These are phyloP conservation scores for Lamellibrachia luymesi DNA, from an alignment of 1,140 invertebrate species.

Conservation along the genomic window DNA sequence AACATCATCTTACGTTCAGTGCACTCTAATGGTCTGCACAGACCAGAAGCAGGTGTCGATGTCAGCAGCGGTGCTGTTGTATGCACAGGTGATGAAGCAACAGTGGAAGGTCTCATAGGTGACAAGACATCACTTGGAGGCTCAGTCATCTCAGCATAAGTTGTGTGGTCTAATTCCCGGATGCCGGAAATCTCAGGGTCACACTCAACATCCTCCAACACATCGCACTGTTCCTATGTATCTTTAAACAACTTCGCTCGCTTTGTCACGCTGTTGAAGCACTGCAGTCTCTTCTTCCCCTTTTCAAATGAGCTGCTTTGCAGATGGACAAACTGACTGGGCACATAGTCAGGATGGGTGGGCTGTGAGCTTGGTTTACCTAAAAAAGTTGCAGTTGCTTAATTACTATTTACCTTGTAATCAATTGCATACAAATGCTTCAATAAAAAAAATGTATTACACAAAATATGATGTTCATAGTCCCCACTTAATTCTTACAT, in stretches of 20 bases:
- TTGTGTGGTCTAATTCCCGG: not conserved
- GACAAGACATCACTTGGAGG: not conserved
- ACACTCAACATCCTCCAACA: no score
- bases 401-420: no score
- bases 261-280: not conserved
- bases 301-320: not conserved
- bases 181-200: not conserved
- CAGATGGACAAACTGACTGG: constrained; percentile 7
- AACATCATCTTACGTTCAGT: not conserved
- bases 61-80: not conserved
- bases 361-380: constrained; percentile 3
- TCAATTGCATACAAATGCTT: no score
- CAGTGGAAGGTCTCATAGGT: not conserved
- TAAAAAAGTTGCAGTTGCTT: not conserved
- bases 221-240: not conserved
- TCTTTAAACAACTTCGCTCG: not conserved
- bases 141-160: not conserved
- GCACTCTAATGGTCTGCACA: not conserved
- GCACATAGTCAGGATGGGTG: constrained; percentile 5
- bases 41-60: not conserved
- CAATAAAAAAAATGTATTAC: no score
- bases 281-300: not conserved
- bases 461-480: no score
- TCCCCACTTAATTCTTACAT: no score
- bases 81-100: not conserved